Conservation (phyloP, 2,888 invertebrate species). For the Dione vanillae region DNA sequence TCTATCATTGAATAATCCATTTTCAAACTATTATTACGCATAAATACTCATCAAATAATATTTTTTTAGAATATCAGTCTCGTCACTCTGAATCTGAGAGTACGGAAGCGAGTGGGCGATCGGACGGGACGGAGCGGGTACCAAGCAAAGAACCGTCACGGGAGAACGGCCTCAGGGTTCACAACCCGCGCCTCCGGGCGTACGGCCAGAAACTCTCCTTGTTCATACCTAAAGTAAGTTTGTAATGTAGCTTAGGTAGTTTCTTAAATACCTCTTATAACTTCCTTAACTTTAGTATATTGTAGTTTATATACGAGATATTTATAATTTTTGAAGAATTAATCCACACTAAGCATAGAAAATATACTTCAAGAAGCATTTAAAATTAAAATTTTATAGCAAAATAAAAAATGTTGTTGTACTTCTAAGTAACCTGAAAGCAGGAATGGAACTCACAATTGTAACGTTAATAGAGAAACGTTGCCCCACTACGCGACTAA, state of each 20-base stretch:
- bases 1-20: not conserved
- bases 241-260: not conserved
- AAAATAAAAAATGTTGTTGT: no score
- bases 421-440: no score
- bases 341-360: no score
- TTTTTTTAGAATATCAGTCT: conserved; percentile 35
- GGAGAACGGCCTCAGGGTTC: conserved; percentile 63
- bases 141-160: conserved; percentile 48
- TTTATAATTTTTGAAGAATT: no score
- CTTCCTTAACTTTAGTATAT: no score
- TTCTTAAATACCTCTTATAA: no score
- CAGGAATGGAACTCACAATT: no score
- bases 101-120: conserved; percentile 10
- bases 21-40: not conserved
- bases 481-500: no score
- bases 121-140: conserved; percentile 43
- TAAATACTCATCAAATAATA: not conserved
- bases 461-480: no score
- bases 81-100: conserved; percentile 34
- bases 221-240: conserved; percentile 78
- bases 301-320: no score
- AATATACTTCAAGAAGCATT: no score
- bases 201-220: conserved; percentile 77
- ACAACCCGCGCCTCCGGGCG: conserved; percentile 72
- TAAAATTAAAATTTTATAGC: no score